Conservation (phyloP, 2,888 invertebrate genomes). For the Thysanoteuthis rhombus region DNA sequence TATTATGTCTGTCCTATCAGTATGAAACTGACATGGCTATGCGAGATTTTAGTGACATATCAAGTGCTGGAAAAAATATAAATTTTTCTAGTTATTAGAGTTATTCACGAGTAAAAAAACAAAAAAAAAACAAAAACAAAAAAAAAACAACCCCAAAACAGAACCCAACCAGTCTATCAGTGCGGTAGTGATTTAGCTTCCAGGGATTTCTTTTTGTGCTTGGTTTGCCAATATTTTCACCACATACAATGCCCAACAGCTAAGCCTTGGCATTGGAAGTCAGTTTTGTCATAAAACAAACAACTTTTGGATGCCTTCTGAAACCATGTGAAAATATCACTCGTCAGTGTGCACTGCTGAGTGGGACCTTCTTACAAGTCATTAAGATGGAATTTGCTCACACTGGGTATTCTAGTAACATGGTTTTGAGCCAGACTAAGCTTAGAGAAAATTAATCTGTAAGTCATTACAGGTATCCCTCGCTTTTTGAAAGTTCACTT, state of each 20-base stretch:
- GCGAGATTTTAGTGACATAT: no score
- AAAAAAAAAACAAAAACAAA: no score
- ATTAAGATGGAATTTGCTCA: not conserved
- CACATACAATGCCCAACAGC: not conserved
- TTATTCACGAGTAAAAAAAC: no score
- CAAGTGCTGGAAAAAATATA: no score
- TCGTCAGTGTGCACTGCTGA: not conserved
- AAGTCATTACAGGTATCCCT: no score
- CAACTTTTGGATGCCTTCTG: not conserved
- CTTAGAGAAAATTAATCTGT: not conserved
- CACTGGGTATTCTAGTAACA: not conserved
- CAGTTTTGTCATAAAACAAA: no score
- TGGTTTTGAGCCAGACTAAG: not conserved
- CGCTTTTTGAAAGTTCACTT: no score
- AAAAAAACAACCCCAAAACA: no score
- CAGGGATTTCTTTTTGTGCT: not conserved
- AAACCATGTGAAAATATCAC: not conserved
- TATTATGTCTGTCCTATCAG: no score
- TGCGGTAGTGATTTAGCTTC: not conserved
- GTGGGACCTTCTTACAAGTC: not conserved
- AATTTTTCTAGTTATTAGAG: no score
- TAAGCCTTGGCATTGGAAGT: not conserved
- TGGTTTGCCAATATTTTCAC: not conserved
- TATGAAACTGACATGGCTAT: no score
- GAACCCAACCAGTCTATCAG: not conserved